Evolutionary conservation across 2,113 vertebrate genomes (phyloP).

Genomic region (Corythornis cristatus): DNA sequence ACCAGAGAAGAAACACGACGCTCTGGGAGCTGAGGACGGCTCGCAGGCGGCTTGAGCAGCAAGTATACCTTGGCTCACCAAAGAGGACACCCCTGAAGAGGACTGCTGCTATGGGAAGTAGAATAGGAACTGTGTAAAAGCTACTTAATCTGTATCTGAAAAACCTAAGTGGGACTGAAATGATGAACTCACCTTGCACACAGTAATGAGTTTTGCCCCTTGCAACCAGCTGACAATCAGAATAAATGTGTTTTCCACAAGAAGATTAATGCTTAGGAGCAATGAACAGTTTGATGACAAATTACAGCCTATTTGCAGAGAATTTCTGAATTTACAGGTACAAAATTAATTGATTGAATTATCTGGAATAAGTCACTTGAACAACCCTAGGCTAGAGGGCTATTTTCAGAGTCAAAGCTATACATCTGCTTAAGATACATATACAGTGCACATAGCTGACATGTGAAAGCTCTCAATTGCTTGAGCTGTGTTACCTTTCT

Average conservation of each 20-base stretch:
- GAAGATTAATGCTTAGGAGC: constrained; percentile 6
- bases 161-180: neutral
- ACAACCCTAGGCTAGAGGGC: neutral
- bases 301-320: neutral
- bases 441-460: neutral
- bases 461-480: neutral
- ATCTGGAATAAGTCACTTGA: neutral
- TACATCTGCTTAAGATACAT: neutral
- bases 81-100: neutral
- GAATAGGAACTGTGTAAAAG: constrained; percentile 11
- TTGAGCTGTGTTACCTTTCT: constrained; percentile 28
- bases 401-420: constrained; percentile 11
- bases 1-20: neutral
- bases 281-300: neutral
- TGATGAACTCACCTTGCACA: neutral
- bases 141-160: neutral
- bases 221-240: neutral
- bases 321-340: neutral
- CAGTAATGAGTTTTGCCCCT: neutral
- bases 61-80: neutral
- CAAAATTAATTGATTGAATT: neutral
- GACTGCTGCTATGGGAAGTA: constrained; percentile 23
- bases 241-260: neutral
- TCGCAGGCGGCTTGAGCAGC: neutral
- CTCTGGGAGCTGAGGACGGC: constrained; percentile 23